Base-by-base conservation (phyloP, 2,888 invertebrate species). In the Drosophila subquinaria region DNA sequence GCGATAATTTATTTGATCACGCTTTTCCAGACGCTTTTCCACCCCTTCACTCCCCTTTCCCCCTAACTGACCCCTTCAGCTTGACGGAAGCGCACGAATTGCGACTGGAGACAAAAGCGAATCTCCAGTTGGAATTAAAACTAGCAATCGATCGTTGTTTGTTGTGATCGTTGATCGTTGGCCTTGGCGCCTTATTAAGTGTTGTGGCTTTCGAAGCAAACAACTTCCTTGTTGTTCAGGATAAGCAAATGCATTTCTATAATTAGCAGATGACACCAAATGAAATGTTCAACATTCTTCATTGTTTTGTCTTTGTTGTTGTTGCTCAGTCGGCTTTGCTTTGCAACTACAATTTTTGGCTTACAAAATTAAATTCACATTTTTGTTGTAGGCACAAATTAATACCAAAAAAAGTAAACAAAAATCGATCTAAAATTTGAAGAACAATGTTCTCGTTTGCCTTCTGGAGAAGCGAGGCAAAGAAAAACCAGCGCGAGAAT, bases 1-100 rank as follows among this genome's bases (percentile, higher is more conserved):
- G 68, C 45, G 56, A 85, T 88, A 82, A 88, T 82, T 83, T 83
- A 83, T 86, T 68, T 82, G 83, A 80, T 83, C 86, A 86, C 83
- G 82, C 79, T 82, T 83, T 77, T 40, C 71, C 76, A 57, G 61
- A 50, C 75, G 52, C 52, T 50, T 55, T 48, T 59, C 48, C 52
- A 27, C 20, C 15, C 33, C 42, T 15, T 17, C 36, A 20, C 30
- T 4, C 13, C 4, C 33, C 42, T 13, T 17, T 30, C 10, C 17
- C 50, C 43, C 36, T 20, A 2, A 11, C 6, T 3, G 3, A 3
- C 23, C 45, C 20, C 59, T 10, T 30, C 13, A 20, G 5, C 17
- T 73, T 83, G 86, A 82, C 88, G 83, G 88, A 88, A 83, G 83
- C 88, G 77, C 88, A 83, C 83, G 83, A 84, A 68, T 78, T 53